Base-by-base conservation (phyloP, 2,113 vertebrate genomes). In the Dromaius novaehollandiae region DNA sequence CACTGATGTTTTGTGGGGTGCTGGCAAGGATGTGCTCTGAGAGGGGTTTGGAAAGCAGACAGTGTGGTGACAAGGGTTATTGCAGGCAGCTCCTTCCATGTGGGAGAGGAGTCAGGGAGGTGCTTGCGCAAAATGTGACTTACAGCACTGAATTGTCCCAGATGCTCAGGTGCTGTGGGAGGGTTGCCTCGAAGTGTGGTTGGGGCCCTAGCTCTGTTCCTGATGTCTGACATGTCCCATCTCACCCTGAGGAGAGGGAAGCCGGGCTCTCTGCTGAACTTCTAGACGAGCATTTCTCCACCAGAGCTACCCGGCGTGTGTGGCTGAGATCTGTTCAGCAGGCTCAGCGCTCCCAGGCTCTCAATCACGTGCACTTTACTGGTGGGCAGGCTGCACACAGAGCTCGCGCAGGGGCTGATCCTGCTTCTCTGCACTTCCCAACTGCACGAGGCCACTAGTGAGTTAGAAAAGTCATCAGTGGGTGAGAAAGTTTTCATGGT, bases 61-160 rank as follows among this genome's bases (percentile, higher is more conserved):
- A 53, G 34, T n/a, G 34, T 36, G 46, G 21, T 25, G 34, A 36
- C 34, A 32, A 48, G 18, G 18, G 46, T 48, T 48, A 48, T 48
- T 48, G 17, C 46, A 48, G 46, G 46, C 40, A n/a, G 36, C 15
- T 86, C 7, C 4, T 86, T 69, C 51, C 40, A 4, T 32, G 34
- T n/a, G 24, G 13, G 28, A 73, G 64, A 48, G 16, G 30, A 86
- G 44, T 77, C 17, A 36, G 0, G 0, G 44, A 69, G 15, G 20
- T 81, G 34, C 25, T 34, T 58, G 30, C 75, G 58, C 36, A 75
- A 91, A 88, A 63, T 26, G 3, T 7, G 6, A 40, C 30, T 83
- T 88, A 21, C 44, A 12, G 16, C 1, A 0, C 55, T 58, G 13
- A 30, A 17, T 32, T 82, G 24, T 69, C 32, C 51, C 78, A 26